Percentiles rank a stretch among this genome's conserved stretches.
Evolutionary conservation across 92 coral and sea anemone genomes (phyloP).

Genomic region (Parazoanthus darwini): DNA sequence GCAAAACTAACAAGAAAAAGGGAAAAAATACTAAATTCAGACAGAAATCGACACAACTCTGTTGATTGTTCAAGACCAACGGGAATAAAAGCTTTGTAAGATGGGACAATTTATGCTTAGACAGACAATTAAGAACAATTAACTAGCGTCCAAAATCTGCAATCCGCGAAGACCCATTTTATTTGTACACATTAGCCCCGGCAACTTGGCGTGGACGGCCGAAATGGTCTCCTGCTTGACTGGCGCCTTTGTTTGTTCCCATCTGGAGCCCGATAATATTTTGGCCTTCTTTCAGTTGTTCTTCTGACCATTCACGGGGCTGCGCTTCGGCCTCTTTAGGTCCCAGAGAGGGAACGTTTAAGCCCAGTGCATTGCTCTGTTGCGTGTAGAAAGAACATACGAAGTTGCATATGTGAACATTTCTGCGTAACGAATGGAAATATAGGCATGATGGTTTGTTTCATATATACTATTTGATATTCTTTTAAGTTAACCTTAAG

Average conservation of each 20-base stretch:
- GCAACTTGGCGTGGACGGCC: conserved; percentile 82
- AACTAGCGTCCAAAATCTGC: too few species aligned
- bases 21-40: background rate
- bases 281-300: too few species aligned
- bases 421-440: background rate
- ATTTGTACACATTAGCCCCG: conserved; percentile 66
- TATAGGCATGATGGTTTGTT: background rate
- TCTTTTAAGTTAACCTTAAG: background rate
- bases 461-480: background rate
- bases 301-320: conserved; percentile 61
- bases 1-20: background rate
- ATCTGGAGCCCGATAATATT: conserved; percentile 64
- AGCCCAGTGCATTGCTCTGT: conserved; percentile 49
- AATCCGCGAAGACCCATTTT: background rate
- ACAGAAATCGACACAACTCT: background rate
- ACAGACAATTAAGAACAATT: too few species aligned
- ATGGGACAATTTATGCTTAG: background rate
- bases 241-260: conserved; percentile 89
- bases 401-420: conserved; percentile 15
- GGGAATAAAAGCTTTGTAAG: background rate
- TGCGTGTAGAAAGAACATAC: background rate
- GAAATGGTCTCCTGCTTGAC: conserved; percentile 10
- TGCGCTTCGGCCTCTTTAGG: conserved; percentile 78
- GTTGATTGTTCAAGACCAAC: background rate
- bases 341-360: conserved; percentile 64